Evolutionary conservation across 2,888 invertebrate species (phyloP).

Genomic region (Ornithoptera priamus): DNA sequence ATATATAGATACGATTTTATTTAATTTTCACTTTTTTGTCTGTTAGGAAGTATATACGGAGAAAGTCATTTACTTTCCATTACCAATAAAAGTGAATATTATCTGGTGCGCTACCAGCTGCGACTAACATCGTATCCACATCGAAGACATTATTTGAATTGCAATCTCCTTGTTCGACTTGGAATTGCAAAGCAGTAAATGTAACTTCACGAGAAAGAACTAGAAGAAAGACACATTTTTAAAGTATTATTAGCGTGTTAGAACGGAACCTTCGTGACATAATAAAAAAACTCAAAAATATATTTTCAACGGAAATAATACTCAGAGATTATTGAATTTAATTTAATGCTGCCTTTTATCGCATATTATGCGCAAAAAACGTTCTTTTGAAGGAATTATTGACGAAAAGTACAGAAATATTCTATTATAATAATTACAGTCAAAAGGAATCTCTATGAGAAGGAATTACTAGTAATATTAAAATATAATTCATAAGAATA

Average conservation of each 20-base stretch:
- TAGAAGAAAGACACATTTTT: background rate
- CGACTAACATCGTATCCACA: conserved; percentile 31
- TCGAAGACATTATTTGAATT: conserved; percentile 74
- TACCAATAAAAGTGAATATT: conserved; percentile 30
- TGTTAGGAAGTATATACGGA: background rate
- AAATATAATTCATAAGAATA: no score
- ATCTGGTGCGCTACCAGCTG: conserved; percentile 31
- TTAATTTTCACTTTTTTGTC: background rate
- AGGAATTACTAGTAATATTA: no score
- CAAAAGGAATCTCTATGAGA: no score
- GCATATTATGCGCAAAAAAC: no score
- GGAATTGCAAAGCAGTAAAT: conserved; percentile 74
- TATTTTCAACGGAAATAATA: no score
- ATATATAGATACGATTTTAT: no score
- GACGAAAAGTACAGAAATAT: no score
- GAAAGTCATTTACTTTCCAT: conserved; percentile 11
- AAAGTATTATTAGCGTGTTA: no score
- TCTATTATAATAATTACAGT: no score
- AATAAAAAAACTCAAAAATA: background rate
- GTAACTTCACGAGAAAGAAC: conserved; percentile 48
- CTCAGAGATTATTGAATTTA: no score
- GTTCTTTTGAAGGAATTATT: no score
- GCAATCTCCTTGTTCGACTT: conserved; percentile 70
- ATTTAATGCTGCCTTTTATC: no score
- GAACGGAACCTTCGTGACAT: background rate